Conservation (phyloP, 2,113 vertebrate species). For the Galeopterus variegatus region DNA sequence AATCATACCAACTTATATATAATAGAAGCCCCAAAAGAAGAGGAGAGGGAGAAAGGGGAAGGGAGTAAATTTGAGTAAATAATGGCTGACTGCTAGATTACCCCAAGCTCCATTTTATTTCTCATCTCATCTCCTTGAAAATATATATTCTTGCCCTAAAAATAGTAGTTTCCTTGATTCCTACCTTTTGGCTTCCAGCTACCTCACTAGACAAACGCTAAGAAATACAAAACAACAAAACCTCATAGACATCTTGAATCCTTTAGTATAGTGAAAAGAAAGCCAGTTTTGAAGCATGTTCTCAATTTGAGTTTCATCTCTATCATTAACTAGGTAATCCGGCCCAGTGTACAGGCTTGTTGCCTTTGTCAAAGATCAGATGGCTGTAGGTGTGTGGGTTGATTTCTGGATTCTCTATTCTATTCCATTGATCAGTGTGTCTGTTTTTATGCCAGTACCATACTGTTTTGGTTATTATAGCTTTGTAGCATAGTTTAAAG, state of each 20-base stretch:
- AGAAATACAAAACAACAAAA: not conserved
- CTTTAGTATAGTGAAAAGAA: not conserved
- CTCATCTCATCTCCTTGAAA: not conserved
- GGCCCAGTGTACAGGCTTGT: too few relatives aligned
- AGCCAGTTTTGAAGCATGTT: not conserved
- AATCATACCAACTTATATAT: not conserved
- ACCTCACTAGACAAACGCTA: not conserved
- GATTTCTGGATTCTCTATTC: too few relatives aligned
- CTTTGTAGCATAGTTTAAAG: too few relatives aligned
- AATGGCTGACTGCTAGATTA: not conserved
- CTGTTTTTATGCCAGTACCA: too few relatives aligned
- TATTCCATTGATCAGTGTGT: too few relatives aligned
- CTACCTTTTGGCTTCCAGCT: not conserved
- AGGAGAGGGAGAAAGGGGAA: not conserved
- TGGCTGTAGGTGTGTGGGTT: too few relatives aligned
- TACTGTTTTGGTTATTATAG: too few relatives aligned
- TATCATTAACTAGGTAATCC: not conserved
- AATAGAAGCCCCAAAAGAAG: not conserved
- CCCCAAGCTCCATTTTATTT: not conserved
- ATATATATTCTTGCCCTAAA: not conserved
- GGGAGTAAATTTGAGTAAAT: not conserved
- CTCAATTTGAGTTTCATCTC: not conserved
- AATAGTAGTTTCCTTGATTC: not conserved
- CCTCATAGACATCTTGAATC: not conserved
- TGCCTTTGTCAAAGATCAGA: too few relatives aligned